These are phyloP conservation scores for Nettapus auritus DNA, from an alignment of 2,113 vertebrate species.

Conservation along the genomic window DNA sequence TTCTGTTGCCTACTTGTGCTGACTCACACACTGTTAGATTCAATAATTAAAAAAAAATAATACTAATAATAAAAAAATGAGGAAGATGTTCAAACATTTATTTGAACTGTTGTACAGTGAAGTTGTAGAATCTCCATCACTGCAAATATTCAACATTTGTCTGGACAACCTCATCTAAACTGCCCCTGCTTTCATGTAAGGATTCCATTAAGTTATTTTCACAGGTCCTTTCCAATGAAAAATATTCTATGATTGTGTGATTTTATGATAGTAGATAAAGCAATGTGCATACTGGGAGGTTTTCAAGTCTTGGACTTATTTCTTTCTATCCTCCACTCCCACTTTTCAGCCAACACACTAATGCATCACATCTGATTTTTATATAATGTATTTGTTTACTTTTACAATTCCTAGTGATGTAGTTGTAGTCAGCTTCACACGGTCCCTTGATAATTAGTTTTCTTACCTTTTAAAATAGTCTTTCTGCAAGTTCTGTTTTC, in stretches of 20 bases:
- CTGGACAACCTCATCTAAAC: background rate
- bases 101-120: background rate
- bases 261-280: background rate
- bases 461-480: slow-evolving; percentile 2
- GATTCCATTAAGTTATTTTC: background rate
- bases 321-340: background rate
- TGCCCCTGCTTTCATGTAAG: background rate
- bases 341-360: background rate
- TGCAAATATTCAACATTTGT: background rate
- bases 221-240: background rate
- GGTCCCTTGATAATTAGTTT: background rate
- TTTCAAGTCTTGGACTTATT: background rate
- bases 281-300: background rate
- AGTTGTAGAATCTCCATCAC: background rate
- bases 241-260: background rate
- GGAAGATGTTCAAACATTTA: background rate
- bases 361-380: slow-evolving; percentile 5
- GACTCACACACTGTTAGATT: background rate
- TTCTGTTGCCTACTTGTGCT: no score
- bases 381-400: background rate
- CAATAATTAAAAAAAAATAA: background rate
- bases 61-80: no score
- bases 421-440: background rate
- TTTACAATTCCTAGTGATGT: background rate
- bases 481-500: background rate